A percentile compares a stretch with the other conserved stretches of the same genome.
Conservation (phyloP, 2,797 vertebrate genomes). For the Scolopax rusticola region DNA sequence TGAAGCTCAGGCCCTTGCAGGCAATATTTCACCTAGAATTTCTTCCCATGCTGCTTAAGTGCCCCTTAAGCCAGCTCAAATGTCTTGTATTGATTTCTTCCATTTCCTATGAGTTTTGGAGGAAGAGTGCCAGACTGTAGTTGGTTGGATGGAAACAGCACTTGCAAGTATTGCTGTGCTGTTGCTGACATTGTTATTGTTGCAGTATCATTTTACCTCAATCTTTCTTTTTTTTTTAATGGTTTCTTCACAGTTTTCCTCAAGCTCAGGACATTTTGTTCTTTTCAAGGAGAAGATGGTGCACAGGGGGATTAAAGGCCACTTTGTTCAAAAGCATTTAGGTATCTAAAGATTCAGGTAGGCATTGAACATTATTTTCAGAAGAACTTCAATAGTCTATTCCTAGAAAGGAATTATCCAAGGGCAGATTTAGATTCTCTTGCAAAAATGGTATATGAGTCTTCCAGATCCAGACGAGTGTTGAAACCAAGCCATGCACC, state of each 20-base stretch:
- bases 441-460: not conserved
- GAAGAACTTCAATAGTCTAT: not conserved
- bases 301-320: conserved; percentile 31
- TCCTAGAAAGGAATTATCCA: conserved; percentile 47
- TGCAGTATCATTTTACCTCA: not conserved
- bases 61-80: not conserved
- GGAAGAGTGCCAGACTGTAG: not conserved
- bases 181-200: not conserved
- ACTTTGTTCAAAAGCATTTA: conserved; percentile 41
- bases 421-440: conserved; percentile 6
- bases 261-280: conserved; percentile 36
- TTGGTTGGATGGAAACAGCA: not conserved
- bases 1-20: not conserved
- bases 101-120: not conserved
- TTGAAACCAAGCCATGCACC: not conserved
- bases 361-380: conserved; percentile 17
- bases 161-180: not conserved
- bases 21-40: not conserved
- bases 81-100: conserved; percentile 22
- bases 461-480: not conserved
- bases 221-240: not conserved
- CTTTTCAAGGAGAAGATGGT: not conserved
- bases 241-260: not conserved
- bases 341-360: not conserved
- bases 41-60: not conserved